Base-by-base conservation (phyloP, 2,888 invertebrate species). In the Odontomyia ornata region DNA sequence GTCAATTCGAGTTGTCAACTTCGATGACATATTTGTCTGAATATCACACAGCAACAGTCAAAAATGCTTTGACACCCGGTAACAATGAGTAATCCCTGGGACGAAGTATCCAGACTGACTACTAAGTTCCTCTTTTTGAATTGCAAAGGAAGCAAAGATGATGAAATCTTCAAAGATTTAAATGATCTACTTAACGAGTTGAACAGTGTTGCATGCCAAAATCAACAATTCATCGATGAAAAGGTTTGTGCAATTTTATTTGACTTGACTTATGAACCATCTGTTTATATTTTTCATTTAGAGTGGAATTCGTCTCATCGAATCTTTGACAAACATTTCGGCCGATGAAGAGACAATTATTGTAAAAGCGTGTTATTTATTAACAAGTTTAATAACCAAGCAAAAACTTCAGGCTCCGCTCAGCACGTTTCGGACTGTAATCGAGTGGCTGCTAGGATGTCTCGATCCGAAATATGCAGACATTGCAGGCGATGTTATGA, bases 171-270 rank as follows among this genome's bases (percentile, higher is more conserved):
- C 82, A 83, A 84, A 47, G 86, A 87, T 80, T 86, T 92, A 2
- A 89, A 90, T 81, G 83, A 85, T 57, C 83, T 89, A 18, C 86
- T 93, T 67, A 90, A 90, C 81, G 90, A 91, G 80, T 85, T 93
- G 47, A 92, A 91, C 83, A 87, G 89, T 0, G 85, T 91, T 69
- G 90, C 92, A 81, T 92, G 88, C 82, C 89, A 89, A 81, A 82
- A 88, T 77, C 79, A 80, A 23, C 78, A 80, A 65, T 79, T 82
- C 3, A 78, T 80, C 7, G 81, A 82, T 77, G 72, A 78, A n/a
- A 80, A 80, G 64, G 81, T 82, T 72, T 69, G 9, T 5, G 25
- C 36, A 1, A 64, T 57, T 47, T 15, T 25, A 5, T 62, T 28
- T 28, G 15, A 75, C 1, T n/a, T n/a, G n/a, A n/a, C n/a, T n/a